Evolutionary conservation across 2,888 invertebrate species (phyloP).

Genomic region (Miltochrista miniata): DNA sequence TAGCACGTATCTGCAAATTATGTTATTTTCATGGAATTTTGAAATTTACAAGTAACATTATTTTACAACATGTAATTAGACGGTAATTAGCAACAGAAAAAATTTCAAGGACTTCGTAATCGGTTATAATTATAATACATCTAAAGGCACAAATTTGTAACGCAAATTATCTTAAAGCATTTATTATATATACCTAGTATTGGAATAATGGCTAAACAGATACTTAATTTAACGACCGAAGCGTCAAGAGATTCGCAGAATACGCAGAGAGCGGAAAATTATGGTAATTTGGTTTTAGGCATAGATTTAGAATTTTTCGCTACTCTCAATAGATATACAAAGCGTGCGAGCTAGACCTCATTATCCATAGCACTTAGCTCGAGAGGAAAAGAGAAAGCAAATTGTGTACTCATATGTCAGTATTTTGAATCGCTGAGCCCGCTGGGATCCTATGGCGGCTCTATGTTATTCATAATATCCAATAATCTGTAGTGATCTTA

Average conservation of each 20-base stretch:
- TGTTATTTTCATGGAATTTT: neutral
- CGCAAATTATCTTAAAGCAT: conserved; percentile 25
- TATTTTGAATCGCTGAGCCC: too few relatives aligned
- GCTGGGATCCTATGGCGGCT: too few relatives aligned
- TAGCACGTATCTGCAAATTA: neutral
- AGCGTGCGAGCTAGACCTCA: too few relatives aligned
- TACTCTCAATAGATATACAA: too few relatives aligned
- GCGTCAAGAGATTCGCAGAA: conserved; percentile 52
- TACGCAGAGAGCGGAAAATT: conserved; percentile 65
- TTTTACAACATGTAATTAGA: conserved; percentile 10
- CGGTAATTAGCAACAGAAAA: conserved; percentile 14
- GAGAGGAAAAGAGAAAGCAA: too few relatives aligned
- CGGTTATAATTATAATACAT: conserved; percentile 16
- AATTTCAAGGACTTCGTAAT: conserved; percentile 16
- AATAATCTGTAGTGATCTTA: too few relatives aligned
- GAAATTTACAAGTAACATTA: neutral
- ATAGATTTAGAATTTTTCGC: too few relatives aligned
- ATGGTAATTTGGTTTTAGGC: conserved; percentile 54
- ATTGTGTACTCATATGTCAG: too few relatives aligned
- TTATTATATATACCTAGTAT: too few relatives aligned
- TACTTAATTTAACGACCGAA: conserved; percentile 54
- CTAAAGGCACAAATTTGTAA: conserved; percentile 30
- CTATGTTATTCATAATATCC: too few relatives aligned
- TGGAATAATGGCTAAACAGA: conserved; percentile 42
- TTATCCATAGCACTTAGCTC: too few relatives aligned